Conservation (phyloP, 37 sponge, comb jelly and placozoan species). For the Tethya wilhelma region DNA sequence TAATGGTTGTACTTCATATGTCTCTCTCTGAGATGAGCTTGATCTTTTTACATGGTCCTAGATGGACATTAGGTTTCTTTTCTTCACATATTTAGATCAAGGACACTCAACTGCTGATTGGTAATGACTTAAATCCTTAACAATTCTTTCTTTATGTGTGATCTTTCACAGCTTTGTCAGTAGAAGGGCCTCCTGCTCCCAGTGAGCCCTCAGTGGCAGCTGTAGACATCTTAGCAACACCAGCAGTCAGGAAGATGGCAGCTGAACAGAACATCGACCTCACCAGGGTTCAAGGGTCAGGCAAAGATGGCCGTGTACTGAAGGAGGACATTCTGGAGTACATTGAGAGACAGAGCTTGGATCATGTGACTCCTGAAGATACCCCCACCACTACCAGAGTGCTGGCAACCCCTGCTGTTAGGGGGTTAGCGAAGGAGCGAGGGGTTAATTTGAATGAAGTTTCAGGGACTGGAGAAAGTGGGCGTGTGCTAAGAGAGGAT, state of each 20-base stretch:
- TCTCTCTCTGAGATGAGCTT: not conserved
- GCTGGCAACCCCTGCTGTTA: slow-evolving; percentile 93
- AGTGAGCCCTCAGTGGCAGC: not conserved
- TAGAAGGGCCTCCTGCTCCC: not conserved
- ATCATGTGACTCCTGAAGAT: not conserved
- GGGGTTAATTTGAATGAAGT: slow-evolving; percentile 76
- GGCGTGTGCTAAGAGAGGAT: slow-evolving; percentile 95
- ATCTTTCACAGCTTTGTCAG: not conserved
- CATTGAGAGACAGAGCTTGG: slow-evolving; percentile 14
- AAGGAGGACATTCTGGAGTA: slow-evolving; percentile 88
- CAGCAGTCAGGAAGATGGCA: slow-evolving; percentile 91
- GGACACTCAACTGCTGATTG: no score
- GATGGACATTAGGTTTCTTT: not conserved
- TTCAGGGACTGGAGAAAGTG: slow-evolving; percentile 84
- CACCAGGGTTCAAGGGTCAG: slow-evolving; percentile 72
- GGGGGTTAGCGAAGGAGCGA: slow-evolving; percentile 83
- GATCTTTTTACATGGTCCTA: not conserved
- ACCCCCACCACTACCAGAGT: slow-evolving; percentile 41
- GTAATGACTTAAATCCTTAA: no score
- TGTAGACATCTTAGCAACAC: slow-evolving; percentile 79
- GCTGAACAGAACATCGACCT: slow-evolving; percentile 78
- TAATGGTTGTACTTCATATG: not conserved
- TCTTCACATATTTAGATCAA: not conserved
- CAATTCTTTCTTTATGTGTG: no score
- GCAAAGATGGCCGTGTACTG: slow-evolving; percentile 89